These are phyloP conservation scores for Chloebia gouldiae DNA, from an alignment of 2,113 vertebrate genomes.

Conservation along the genomic window DNA sequence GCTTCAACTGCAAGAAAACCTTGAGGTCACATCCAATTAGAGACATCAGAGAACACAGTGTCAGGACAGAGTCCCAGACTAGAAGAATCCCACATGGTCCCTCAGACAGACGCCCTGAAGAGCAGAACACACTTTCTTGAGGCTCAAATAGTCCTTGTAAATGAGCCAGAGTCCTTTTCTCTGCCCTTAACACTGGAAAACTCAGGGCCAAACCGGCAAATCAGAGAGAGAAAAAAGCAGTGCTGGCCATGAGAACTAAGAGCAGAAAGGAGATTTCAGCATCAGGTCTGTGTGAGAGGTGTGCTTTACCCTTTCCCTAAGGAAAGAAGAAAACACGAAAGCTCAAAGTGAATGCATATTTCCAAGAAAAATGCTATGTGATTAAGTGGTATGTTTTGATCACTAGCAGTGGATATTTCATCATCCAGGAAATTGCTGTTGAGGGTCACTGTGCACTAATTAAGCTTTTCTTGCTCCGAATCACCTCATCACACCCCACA, in stretches of 20 bases:
- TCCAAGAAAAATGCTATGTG: background rate
- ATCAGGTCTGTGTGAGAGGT: background rate
- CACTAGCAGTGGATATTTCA: background rate
- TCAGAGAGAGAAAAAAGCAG: background rate
- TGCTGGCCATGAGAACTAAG: background rate
- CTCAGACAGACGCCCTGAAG: background rate
- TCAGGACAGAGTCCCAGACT: background rate
- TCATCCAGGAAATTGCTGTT: slow-evolving; percentile 14
- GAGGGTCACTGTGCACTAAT: background rate
- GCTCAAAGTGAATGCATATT: background rate
- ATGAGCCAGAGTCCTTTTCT: background rate
- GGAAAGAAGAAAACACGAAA: background rate
- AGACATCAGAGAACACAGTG: background rate
- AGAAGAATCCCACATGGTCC: background rate
- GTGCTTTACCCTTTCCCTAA: background rate
- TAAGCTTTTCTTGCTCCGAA: background rate
- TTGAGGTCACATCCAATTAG: background rate
- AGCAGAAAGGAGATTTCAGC: background rate
- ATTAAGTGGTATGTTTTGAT: slow-evolving; percentile 27
- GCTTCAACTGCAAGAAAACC: background rate
- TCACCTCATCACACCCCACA: background rate
- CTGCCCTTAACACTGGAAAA: background rate
- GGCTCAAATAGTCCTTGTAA: background rate
- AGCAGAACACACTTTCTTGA: background rate
- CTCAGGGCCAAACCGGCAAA: background rate